These are phyloP conservation scores for Zaprionus nigranus DNA, from an alignment of 1,140 invertebrate species.

Conservation along the genomic window DNA sequence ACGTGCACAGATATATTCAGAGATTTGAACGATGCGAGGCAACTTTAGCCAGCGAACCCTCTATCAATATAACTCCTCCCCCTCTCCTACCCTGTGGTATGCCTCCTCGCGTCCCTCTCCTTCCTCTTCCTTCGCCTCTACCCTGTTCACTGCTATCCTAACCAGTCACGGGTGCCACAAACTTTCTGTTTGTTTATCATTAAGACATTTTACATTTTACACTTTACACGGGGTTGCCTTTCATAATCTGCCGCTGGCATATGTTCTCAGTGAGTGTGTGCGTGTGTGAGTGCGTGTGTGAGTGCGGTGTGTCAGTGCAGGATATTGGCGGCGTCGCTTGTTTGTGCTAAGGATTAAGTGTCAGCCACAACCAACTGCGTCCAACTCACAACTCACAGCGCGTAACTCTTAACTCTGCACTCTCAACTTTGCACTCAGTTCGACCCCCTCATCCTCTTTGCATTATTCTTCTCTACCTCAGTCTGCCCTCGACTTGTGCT, in stretches of 20 bases:
- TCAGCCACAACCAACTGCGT: slow-evolving; percentile 68
- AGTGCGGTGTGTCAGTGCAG: slow-evolving; percentile 36
- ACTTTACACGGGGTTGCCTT: slow-evolving; percentile 66
- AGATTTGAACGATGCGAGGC: slow-evolving; percentile 51
- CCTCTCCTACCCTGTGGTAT: background rate
- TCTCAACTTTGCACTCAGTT: slow-evolving; percentile 2
- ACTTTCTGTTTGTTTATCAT: slow-evolving; percentile 83
- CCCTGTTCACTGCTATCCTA: slow-evolving; percentile 49
- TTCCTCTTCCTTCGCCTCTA: background rate
- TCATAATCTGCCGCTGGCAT: slow-evolving; percentile 72
- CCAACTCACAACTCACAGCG: slow-evolving; percentile 38
- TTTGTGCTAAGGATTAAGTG: slow-evolving; percentile 73
- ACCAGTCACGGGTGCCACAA: slow-evolving; percentile 59
- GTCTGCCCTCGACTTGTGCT: slow-evolving; percentile 21
- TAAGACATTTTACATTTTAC: slow-evolving; percentile 80
- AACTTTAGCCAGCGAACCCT: slow-evolving; percentile 39
- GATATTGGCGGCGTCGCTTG: slow-evolving; percentile 77
- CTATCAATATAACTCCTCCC: slow-evolving; percentile 44
- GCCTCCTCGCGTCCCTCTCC: background rate
- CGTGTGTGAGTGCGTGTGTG: slow-evolving; percentile 5
- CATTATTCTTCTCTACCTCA: background rate
- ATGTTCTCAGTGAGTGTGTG: slow-evolving; percentile 41
- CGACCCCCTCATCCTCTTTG: background rate
- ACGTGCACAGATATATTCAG: slow-evolving; percentile 30
- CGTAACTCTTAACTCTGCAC: slow-evolving; percentile 44